Conservation (phyloP, 2,888 invertebrate genomes). For the Eudasyphora cyanicolor region DNA sequence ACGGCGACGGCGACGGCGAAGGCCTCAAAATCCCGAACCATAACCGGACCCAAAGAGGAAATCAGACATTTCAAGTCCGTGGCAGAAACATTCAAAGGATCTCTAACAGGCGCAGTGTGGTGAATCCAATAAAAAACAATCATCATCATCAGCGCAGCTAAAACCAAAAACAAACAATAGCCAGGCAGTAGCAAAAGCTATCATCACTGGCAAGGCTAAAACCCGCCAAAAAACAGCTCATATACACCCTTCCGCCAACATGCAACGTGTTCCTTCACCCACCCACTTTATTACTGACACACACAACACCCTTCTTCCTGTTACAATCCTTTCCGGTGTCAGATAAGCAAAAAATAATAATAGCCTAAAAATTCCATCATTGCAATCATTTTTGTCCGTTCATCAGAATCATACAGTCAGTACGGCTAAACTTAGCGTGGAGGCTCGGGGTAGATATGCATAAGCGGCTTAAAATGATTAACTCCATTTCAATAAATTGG, state of each 20-base stretch:
- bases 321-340: conserved; percentile 31
- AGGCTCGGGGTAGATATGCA: conserved; percentile 45
- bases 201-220: neutral
- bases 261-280: neutral
- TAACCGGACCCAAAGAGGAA: neutral
- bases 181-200: conserved; percentile 2
- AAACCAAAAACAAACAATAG: conserved; percentile 10
- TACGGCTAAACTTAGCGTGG: conserved; percentile 20
- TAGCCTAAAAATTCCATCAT: conserved; percentile 52
- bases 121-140: conserved; percentile 17
- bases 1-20: too few relatives aligned
- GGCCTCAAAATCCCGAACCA: conserved; percentile 14
- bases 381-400: conserved; percentile 41
- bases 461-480: too few relatives aligned
- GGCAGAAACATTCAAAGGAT: neutral
- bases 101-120: neutral
- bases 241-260: too few relatives aligned
- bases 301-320: neutral
- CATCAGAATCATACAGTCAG: neutral
- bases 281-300: too few relatives aligned
- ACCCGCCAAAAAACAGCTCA: neutral
- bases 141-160: neutral
- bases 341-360: conserved; percentile 53
- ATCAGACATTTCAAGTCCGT: conserved; percentile 14
- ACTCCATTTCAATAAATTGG: too few relatives aligned